Percentiles rank a stretch among this genome's conserved stretches.
These are phyloP conservation scores for Anthoscopus minutus DNA, from an alignment of 2,113 vertebrate species.

Conservation along the genomic window DNA sequence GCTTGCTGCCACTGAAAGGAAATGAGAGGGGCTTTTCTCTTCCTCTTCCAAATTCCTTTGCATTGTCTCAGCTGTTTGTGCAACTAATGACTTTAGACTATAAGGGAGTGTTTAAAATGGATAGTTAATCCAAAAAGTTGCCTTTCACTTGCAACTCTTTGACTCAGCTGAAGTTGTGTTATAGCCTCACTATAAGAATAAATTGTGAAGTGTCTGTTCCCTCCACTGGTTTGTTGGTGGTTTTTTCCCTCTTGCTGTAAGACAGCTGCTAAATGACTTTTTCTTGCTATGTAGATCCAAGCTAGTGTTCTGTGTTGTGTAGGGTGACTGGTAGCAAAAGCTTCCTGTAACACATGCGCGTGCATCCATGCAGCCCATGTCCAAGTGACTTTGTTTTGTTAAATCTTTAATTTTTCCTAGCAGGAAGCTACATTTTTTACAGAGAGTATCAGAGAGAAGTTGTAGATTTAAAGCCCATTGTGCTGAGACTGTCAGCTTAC, in stretches of 20 bases:
- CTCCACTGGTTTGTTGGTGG: background rate
- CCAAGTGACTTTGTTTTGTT: background rate
- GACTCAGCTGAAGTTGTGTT: background rate
- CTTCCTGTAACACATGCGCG: fast-evolving
- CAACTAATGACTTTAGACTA: background rate
- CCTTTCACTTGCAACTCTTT: background rate
- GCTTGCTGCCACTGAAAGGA: background rate
- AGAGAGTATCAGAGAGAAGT: background rate
- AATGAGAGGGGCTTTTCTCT: background rate
- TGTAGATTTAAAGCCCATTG: fast-evolving
- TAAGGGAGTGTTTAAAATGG: background rate
- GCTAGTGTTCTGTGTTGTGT: background rate
- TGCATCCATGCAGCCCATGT: fast-evolving
- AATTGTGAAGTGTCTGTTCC: background rate
- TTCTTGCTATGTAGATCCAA: background rate
- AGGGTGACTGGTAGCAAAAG: background rate
- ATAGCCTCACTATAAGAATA: background rate
- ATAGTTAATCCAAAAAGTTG: background rate
- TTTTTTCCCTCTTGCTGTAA: background rate
- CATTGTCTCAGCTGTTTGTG: background rate
- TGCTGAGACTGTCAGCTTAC: background rate
- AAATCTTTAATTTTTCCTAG: background rate
- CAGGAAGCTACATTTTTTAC: background rate
- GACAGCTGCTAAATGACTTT: background rate
- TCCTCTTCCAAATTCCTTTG: background rate